Conservation (phyloP, 2,888 invertebrate genomes). For the Esperia sulphurella region DNA sequence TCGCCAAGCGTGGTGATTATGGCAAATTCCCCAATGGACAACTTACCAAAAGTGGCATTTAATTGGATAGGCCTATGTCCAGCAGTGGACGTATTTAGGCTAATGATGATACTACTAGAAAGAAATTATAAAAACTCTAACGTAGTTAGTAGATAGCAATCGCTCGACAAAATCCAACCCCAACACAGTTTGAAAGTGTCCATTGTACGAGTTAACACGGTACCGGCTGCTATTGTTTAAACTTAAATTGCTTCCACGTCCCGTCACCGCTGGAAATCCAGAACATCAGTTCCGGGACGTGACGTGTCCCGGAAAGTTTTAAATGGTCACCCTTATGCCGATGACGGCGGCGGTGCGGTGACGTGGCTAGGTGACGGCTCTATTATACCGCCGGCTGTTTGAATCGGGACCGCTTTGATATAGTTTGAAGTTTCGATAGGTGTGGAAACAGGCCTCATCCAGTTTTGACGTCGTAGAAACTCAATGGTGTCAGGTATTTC, state of each 20-base stretch:
- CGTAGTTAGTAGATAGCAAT: too few relatives aligned
- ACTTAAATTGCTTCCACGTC: conserved; percentile 49
- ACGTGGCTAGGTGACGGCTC: conserved; percentile 43
- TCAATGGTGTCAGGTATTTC: background rate
- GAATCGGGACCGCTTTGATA: conserved; percentile 20
- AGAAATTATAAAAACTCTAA: too few relatives aligned
- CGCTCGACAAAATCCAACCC: too few relatives aligned
- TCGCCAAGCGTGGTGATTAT: too few relatives aligned
- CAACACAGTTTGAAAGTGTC: conserved; percentile 5
- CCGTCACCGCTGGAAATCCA: conserved; percentile 6
- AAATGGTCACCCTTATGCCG: conserved; percentile 49
- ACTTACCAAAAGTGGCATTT: too few relatives aligned
- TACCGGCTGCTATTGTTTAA: conserved; percentile 47
- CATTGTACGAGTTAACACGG: conserved; percentile 12
- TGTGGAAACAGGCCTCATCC: background rate
- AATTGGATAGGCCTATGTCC: too few relatives aligned
- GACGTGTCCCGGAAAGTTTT: conserved; percentile 39
- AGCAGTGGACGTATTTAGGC: too few relatives aligned
- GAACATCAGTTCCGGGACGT: conserved; percentile 9
- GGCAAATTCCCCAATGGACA: too few relatives aligned
- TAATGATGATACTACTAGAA: too few relatives aligned
- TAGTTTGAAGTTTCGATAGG: background rate
- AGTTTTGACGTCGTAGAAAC: background rate
- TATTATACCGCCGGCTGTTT: conserved; percentile 48
- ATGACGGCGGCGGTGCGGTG: conserved; percentile 39